Conservation (phyloP, 2,888 invertebrate genomes). For the Monopis laevigella region DNA sequence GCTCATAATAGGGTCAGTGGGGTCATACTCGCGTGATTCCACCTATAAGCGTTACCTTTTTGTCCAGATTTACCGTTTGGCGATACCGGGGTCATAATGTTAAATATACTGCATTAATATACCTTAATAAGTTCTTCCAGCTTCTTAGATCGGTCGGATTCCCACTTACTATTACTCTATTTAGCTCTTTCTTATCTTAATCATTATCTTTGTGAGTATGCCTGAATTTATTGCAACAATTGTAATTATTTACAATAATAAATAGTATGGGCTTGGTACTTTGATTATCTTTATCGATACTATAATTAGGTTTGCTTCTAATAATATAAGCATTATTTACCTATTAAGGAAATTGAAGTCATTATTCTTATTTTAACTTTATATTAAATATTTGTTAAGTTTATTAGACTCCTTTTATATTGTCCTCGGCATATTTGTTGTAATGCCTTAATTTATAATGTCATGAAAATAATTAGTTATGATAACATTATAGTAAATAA, state of each 20-base stretch:
- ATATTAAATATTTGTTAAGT: too few species aligned
- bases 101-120: conserved; percentile 49
- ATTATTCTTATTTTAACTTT: neutral
- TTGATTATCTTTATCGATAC: conserved; percentile 6
- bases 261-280: neutral
- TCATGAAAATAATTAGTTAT: too few species aligned
- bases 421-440: too few species aligned
- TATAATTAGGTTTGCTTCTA: neutral
- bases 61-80: conserved; percentile 44
- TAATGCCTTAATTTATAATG: too few species aligned
- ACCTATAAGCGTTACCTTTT: conserved; percentile 51
- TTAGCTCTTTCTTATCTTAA: conserved; percentile 31
- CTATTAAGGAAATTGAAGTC: neutral
- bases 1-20: conserved; percentile 38
- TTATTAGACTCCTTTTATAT: too few species aligned
- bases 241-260: conserved; percentile 1
- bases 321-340: neutral
- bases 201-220: conserved; percentile 28
- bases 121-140: conserved; percentile 40
- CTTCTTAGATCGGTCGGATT: conserved; percentile 29
- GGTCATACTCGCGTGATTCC: conserved; percentile 49
- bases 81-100: conserved; percentile 40
- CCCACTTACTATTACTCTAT: conserved; percentile 26
- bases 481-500: too few species aligned
- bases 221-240: conserved; percentile 9